A percentile compares a stretch with the other conserved stretches of the same genome.
Conservation (phyloP, 2,888 invertebrate genomes). For the Zeuzera pyrina region DNA sequence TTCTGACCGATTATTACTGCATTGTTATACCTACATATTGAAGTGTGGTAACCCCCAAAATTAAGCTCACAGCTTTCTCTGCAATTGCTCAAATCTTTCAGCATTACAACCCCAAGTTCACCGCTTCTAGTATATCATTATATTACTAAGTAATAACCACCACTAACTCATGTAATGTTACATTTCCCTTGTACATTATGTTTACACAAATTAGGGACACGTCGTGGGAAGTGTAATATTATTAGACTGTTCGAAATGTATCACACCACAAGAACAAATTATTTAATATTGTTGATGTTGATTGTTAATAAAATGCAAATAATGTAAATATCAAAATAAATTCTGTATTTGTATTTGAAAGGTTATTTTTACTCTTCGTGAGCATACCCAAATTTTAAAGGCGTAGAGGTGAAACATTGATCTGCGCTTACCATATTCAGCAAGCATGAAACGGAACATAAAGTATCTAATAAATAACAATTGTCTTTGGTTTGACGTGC, state of each 20-base stretch:
- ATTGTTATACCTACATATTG: too few relatives aligned
- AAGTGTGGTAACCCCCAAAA: constrained; percentile 44
- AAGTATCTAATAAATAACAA: too few relatives aligned
- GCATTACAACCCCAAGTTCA: constrained; percentile 42
- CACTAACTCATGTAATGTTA: constrained; percentile 46
- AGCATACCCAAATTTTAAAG: too few relatives aligned
- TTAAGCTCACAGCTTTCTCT: constrained; percentile 66
- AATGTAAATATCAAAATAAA: constrained; percentile 81
- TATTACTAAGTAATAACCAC: constrained; percentile 34
- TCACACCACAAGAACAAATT: constrained; percentile 71
- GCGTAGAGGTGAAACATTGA: too few relatives aligned
- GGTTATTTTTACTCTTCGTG: too few relatives aligned
- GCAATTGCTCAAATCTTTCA: constrained; percentile 62
- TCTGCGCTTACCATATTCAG: too few relatives aligned
- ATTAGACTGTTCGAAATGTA: constrained; percentile 61
- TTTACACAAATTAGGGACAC: constrained; percentile 22
- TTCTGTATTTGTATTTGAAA: constrained; percentile 81
- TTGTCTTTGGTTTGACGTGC: too few relatives aligned
- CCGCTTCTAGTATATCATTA: constrained; percentile 42
- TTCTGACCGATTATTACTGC: too few relatives aligned
- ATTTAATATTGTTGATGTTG: constrained; percentile 84
- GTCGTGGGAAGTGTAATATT: constrained; percentile 43
- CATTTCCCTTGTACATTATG: constrained; percentile 28
- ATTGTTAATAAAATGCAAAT: constrained; percentile 85
- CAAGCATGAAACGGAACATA: too few relatives aligned